Base-by-base conservation (phyloP, 92 coral and sea anemone species). In the Bergia sp. region DNA sequence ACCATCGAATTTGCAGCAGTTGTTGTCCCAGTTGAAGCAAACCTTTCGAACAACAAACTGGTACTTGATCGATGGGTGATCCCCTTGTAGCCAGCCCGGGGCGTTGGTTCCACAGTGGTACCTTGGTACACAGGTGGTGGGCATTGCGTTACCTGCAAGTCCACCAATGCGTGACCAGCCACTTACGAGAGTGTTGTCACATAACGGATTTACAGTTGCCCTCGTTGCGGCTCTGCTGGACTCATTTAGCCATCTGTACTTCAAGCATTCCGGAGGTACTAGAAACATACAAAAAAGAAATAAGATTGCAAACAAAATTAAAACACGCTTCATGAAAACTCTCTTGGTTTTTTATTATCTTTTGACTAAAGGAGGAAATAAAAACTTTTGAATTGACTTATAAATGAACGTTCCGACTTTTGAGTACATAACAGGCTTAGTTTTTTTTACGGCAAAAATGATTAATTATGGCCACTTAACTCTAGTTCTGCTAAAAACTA, bases 111-210 rank as follows among this genome's bases (percentile, higher is more conserved):
- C 29, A 29, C 29, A 29, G 29, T 29, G 80, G 18, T 11, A 76
- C 50, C 13, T 76, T 3, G 12, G 13, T 3, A 39, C 45, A 76
- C 80, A 76, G 23, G 80, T 11, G n/a, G 80, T 76, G 43, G 80
- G 80, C 80, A 76, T 76, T 39, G 49, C 80, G 80, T 76, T 41
- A 38, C 80, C 80, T 15, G 80, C 80, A 13, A 1, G 80, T 38
- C 53, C 53, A 3, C 44, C 45, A 41, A 76, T 37, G 47, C 80
- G 80, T 18, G 8, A 76, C 80, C 80, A 76, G 50, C 45, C 80
- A 21, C 45, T 38, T 11, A 15, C 6, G 6, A 76, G 50, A 10
- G 43, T 76, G 37, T 76, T 41, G 49, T 76, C 80, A 41, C 80
- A 76, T 8, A 20, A 23, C 75, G 6, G 4, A 20, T 7, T 71